Base-by-base conservation (phyloP, 2,113 vertebrate species). In the Notothenia coriiceps region DNA sequence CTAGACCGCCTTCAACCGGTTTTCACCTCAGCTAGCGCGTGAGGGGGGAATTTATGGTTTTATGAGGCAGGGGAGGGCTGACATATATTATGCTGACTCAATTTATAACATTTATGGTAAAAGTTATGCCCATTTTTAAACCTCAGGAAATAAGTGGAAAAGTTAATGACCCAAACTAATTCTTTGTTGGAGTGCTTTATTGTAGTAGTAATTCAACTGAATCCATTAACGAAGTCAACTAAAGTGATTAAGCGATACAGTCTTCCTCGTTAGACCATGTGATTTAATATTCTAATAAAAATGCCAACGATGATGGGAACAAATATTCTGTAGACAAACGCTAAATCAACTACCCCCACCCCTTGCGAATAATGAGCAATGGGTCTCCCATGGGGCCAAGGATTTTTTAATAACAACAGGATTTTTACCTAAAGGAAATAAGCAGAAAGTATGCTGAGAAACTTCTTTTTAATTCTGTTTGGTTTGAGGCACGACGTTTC, bases 1-100 rank as follows among this genome's bases (percentile, higher is more conserved):
- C 72, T 80, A 86, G 80, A 86, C 95, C 22, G 82, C 91, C 70
- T 91, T 70, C 61, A 14, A 79, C 93, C 43, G 71, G 94, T 93
- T 94, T 80, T 61, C 84, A 86, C 85, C 84, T 80, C 87, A 87
- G 86, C 84, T 79, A 83, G 91, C 86, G 85, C 74, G 65, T 70
- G 51, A 69, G 33, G 75, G 71, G 77, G 33, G 49, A 44, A 77
- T 85, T 89, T 88, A 89, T 90, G 83, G 83, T 56, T 84, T 92
- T 79, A 72, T 78, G 67, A 78, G 63, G 62, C 61, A 54, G 59
- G 62, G 67, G 66, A 83, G 56, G 64, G 61, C 29, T 22, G 35
- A 81, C 59, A 35, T 71, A 50, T 69, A 89, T 87, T 43, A 74
- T 49, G 10, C 57, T 59, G 51, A 82, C 65, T 62, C 68, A 72